Evolutionary conservation across 1,140 invertebrate genomes (phyloP).

Genomic region (Rhyacophila brunnea): DNA sequence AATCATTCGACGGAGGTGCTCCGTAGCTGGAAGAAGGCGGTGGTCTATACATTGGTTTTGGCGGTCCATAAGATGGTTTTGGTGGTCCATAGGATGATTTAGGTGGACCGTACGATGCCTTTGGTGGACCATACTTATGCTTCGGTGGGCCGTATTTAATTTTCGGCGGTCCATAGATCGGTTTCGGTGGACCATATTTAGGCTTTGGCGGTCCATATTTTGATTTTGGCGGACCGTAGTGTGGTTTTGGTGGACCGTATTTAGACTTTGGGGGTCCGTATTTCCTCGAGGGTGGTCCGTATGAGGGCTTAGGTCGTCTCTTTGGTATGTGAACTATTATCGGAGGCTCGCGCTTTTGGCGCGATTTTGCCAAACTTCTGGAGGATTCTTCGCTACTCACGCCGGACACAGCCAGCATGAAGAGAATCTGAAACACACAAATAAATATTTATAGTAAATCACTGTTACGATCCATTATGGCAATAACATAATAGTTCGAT

Average conservation of each 20-base stretch:
- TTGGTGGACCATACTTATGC: constrained; percentile 31
- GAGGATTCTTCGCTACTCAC: neutral
- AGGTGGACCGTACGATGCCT: constrained; percentile 26
- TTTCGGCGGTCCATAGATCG: constrained; percentile 32
- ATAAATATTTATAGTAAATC: no score
- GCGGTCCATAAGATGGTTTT: constrained; percentile 28
- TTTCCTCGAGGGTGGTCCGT: constrained; percentile 30
- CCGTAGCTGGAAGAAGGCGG: constrained; percentile 19
- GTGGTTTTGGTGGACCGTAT: constrained; percentile 38
- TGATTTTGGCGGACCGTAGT: constrained; percentile 37
- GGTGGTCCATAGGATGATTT: constrained; percentile 28
- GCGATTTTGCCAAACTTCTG: neutral
- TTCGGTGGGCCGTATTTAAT: constrained; percentile 27
- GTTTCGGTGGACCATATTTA: constrained; percentile 26
- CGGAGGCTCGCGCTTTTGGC: constrained; percentile 28
- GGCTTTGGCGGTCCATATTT: constrained; percentile 29
- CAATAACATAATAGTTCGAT: no score
- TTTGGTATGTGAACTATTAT: constrained; percentile 23
- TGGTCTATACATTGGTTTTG: constrained; percentile 6
- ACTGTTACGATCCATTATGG: no score
- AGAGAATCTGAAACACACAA: constrained; percentile 15
- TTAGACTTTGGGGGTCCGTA: constrained; percentile 29
- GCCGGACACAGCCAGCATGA: neutral
- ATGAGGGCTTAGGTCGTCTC: constrained; percentile 32
- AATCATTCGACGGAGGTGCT: constrained; percentile 21